Percentiles rank a stretch among this genome's conserved stretches.
Evolutionary conservation across 2,113 vertebrate genomes (phyloP).

Genomic region (Gavialis gangeticus): DNA sequence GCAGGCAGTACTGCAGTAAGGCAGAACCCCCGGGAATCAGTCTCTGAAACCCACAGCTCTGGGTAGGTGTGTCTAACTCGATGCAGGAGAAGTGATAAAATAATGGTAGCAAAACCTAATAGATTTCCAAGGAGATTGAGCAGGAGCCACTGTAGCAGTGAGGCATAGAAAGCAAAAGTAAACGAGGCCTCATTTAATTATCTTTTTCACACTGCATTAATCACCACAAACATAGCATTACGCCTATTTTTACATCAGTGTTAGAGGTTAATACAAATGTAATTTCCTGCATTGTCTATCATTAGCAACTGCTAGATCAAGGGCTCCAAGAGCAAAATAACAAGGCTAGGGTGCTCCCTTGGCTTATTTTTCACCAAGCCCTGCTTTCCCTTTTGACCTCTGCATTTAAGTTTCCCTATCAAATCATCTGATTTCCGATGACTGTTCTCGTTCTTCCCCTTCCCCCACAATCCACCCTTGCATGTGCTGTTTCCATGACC

Average conservation of each 20-base stretch:
- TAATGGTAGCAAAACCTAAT: constrained; percentile 40
- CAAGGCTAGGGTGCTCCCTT: constrained; percentile 42
- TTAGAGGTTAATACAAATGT: constrained; percentile 75
- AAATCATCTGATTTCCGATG: not conserved
- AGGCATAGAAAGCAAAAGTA: constrained; percentile 78
- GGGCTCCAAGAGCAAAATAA: constrained; percentile 59
- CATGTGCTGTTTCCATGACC: constrained; percentile 19
- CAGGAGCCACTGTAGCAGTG: constrained; percentile 54
- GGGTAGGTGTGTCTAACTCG: not conserved
- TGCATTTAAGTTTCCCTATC: constrained; percentile 45
- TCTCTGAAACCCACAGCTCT: rapidly evolving
- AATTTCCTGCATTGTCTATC: constrained; percentile 71
- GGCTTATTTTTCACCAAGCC: constrained; percentile 51
- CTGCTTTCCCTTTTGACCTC: constrained; percentile 48
- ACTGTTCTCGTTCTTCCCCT: not conserved
- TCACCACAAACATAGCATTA: constrained; percentile 74
- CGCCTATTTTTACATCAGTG: constrained; percentile 78
- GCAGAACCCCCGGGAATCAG: rapidly evolving
- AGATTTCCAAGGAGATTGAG: constrained; percentile 72
- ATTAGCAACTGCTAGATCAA: constrained; percentile 66
- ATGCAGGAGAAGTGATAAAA: constrained; percentile 16
- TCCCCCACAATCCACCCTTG: not conserved
- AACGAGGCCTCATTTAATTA: constrained; percentile 77
- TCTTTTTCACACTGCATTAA: constrained; percentile 84
- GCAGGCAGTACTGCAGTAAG: not conserved